Conservation (phyloP, 2,888 invertebrate species). For the Acronicta psi region DNA sequence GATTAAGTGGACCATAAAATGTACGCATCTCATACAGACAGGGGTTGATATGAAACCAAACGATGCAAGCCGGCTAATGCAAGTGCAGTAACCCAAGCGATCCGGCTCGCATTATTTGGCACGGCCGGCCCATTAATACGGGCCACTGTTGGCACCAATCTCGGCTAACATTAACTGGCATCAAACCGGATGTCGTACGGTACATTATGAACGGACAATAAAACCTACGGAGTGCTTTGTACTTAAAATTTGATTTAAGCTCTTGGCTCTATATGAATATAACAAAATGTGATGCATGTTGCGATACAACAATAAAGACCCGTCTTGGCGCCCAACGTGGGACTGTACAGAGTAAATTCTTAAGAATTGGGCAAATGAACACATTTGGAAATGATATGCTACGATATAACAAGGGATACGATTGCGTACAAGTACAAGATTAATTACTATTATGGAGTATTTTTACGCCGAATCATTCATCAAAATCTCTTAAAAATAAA, state of each 20-base stretch:
- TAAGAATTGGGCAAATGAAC: slow-evolving; percentile 22
- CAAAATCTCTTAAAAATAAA: no score
- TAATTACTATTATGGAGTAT: no score
- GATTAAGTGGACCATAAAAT: slow-evolving; percentile 42
- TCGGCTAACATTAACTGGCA: slow-evolving; percentile 81
- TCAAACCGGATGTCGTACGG: slow-evolving; percentile 85
- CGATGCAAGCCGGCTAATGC: slow-evolving; percentile 73
- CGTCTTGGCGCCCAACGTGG: slow-evolving; percentile 72
- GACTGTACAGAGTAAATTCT: slow-evolving; percentile 29
- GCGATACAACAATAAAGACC: slow-evolving; percentile 22
- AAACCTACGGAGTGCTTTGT: slow-evolving; percentile 74
- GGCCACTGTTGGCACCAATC: slow-evolving; percentile 78
- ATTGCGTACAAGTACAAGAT: no score
- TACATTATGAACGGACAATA: slow-evolving; percentile 85
- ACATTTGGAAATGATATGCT: no score
- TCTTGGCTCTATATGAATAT: slow-evolving; percentile 61
- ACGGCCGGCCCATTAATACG: slow-evolving; percentile 78
- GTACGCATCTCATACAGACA: slow-evolving; percentile 44
- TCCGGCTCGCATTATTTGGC: slow-evolving; percentile 79
- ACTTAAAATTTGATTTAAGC: slow-evolving; percentile 72
- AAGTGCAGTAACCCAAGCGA: slow-evolving; percentile 69
- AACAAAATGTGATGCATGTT: slow-evolving; percentile 49
- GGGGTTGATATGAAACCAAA: slow-evolving; percentile 52
- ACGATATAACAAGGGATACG: no score
- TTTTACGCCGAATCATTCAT: no score